These are phyloP conservation scores for Cyclophora punctaria DNA, from an alignment of 2,888 invertebrate genomes.

Conservation along the genomic window DNA sequence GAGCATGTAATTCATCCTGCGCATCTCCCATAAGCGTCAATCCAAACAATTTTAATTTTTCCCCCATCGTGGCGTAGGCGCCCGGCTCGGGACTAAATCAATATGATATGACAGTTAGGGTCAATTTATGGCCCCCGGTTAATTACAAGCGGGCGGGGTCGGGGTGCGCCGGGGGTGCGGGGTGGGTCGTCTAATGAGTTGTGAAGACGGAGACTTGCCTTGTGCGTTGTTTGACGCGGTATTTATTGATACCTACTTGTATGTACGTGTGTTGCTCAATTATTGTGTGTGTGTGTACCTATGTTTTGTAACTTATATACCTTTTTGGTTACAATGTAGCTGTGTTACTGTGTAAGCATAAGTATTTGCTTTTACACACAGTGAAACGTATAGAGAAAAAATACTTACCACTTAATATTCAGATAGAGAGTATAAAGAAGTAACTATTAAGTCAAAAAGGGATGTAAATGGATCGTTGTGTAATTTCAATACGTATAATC, in stretches of 20 bases:
- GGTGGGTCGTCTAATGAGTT: conserved; percentile 62
- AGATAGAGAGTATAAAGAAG: too few species aligned
- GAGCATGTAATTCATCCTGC: conserved; percentile 3
- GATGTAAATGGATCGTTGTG: too few species aligned
- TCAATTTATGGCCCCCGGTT: conserved; percentile 74
- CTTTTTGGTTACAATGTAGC: too few species aligned
- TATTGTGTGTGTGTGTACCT: conserved; percentile 27
- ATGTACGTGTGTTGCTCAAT: conserved; percentile 24
- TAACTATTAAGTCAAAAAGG: too few species aligned
- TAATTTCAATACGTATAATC: too few species aligned
- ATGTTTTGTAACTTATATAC: conserved; percentile 7
- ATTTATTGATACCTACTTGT: conserved; percentile 11
- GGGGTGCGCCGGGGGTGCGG: conserved; percentile 22
- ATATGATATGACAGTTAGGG: conserved; percentile 76
- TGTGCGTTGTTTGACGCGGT: conserved; percentile 25
- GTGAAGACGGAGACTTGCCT: conserved; percentile 54
- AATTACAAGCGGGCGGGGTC: conserved; percentile 67
- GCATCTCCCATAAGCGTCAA: conserved; percentile 39
- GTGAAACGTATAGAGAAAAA: too few species aligned
- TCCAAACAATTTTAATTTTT: conserved; percentile 40
- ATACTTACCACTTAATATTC: too few species aligned
- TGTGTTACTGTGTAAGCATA: too few species aligned
- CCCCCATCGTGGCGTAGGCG: conserved; percentile 37
- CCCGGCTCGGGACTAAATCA: conserved; percentile 67
- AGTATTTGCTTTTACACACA: too few species aligned